A percentile compares a stretch with the other conserved stretches of the same genome.
phyloP scores from a whole-genome alignment of 2,888 invertebrate genomes.

The Liodrosophila aerea region DNA sequence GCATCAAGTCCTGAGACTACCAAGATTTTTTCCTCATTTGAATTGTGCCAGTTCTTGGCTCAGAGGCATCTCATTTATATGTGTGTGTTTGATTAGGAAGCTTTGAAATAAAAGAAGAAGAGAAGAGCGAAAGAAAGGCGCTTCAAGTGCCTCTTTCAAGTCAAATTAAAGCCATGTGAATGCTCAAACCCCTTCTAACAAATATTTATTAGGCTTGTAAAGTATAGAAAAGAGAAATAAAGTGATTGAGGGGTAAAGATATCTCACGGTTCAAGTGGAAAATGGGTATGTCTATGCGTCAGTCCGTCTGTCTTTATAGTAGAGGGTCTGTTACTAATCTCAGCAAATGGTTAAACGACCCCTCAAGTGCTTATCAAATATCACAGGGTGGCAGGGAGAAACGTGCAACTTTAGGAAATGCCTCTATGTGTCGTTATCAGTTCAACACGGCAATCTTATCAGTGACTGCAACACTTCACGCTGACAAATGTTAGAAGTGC shows the following conservation, averaged over 20 bases:
- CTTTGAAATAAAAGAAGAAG: slow-evolving; percentile 55
- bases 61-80: slow-evolving; percentile 30
- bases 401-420: slow-evolving; percentile 46
- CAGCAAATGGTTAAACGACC: slow-evolving; percentile 45
- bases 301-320: slow-evolving; percentile 6
- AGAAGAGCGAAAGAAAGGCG: slow-evolving; percentile 1
- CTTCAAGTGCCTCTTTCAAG: slow-evolving; percentile 37
- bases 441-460: slow-evolving; percentile 60
- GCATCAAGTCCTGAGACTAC: slow-evolving; percentile 30
- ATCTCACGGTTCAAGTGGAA: slow-evolving; percentile 34
- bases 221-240: background rate
- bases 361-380: slow-evolving; percentile 60
- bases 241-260: background rate
- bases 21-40: slow-evolving; percentile 26
- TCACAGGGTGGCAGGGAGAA: slow-evolving; percentile 13
- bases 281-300: slow-evolving; percentile 19
- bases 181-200: background rate
- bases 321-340: slow-evolving; percentile 35
- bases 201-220: slow-evolving; percentile 6
- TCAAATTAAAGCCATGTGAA: slow-evolving; percentile 40
- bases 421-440: slow-evolving; percentile 45
- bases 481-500: slow-evolving; percentile 70
- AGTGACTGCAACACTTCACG: slow-evolving; percentile 54
- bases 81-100: slow-evolving; percentile 29
- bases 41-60: slow-evolving; percentile 46